Evolutionary conservation across 2,888 invertebrate species (phyloP).

Genomic region (Euspilapteryx auroguttella): DNA sequence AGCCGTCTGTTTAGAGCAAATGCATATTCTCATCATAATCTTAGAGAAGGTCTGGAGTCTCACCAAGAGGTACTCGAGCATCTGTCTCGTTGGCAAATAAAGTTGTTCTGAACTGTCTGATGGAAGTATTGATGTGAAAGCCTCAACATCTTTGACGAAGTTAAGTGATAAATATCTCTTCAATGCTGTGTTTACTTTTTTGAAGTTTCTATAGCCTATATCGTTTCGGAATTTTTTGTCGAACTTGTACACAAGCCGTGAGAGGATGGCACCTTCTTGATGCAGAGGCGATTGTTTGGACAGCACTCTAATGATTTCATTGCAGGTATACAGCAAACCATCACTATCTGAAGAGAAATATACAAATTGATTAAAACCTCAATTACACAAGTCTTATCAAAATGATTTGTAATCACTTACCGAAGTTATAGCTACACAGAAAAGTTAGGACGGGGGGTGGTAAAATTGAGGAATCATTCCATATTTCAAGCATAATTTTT

Average conservation of each 20-base stretch:
- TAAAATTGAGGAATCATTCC: conserved; percentile 26
- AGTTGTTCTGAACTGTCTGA: conserved; percentile 17
- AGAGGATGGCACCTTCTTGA: conserved; percentile 54
- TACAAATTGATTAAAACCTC: not conserved
- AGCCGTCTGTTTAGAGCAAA: conserved; percentile 45
- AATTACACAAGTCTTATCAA: conserved; percentile 1
- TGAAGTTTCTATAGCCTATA: conserved; percentile 56
- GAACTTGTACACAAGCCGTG: conserved; percentile 59
- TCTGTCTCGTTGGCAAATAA: conserved; percentile 60
- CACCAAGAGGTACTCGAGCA: conserved; percentile 57
- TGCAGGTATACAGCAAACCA: conserved; percentile 19
- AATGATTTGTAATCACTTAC: conserved; percentile 13
- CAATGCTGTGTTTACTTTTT: conserved; percentile 53
- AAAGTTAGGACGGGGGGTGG: conserved; percentile 38
- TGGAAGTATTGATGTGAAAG: conserved; percentile 26
- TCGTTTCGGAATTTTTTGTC: conserved; percentile 62
- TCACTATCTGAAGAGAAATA: conserved; percentile 23
- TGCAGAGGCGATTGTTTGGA: conserved; percentile 49
- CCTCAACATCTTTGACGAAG: conserved; percentile 39
- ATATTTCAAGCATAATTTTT: conserved; percentile 26
- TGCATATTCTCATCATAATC: conserved; percentile 49
- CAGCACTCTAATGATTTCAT: conserved; percentile 23
- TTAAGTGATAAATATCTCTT: conserved; percentile 47
- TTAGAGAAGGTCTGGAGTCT: conserved; percentile 58
- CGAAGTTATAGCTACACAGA: conserved; percentile 13